These are phyloP conservation scores for Acrocephalus arundinaceus DNA, from an alignment of 2,113 vertebrate species.

Conservation along the genomic window DNA sequence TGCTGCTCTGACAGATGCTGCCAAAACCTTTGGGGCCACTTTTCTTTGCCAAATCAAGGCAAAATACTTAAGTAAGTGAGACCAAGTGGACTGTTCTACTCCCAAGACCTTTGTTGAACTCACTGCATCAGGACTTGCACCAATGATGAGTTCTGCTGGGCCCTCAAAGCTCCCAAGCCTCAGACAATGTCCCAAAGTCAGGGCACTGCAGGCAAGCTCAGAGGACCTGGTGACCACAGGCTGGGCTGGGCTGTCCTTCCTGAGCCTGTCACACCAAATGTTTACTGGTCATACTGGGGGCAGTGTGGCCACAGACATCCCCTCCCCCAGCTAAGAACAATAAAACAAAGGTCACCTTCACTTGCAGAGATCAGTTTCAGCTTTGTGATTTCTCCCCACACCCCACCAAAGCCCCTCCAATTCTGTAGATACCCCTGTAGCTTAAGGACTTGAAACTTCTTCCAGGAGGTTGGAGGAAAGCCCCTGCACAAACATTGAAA, in stretches of 20 bases:
- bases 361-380: neutral
- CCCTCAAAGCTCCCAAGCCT: neutral
- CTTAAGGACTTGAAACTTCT: neutral
- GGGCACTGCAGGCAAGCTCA: neutral
- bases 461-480: neutral
- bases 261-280: neutral
- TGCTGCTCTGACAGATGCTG: neutral
- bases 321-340: fast-evolving
- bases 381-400: neutral
- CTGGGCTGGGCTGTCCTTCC: neutral
- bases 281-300: neutral
- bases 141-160: neutral
- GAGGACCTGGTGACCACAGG: neutral
- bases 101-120: neutral
- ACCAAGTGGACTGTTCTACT: neutral
- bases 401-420: neutral
- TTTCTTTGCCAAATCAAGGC: neutral
- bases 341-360: neutral
- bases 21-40: neutral
- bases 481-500: neutral
- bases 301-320: neutral
- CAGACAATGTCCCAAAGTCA: fast-evolving
- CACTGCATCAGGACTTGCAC: neutral
- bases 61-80: neutral
- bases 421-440: neutral